phyloP scores from a whole-genome alignment of 30 jellyfish, hydroid and myxozoan species.

The Turritopsis dohrnii region DNA sequence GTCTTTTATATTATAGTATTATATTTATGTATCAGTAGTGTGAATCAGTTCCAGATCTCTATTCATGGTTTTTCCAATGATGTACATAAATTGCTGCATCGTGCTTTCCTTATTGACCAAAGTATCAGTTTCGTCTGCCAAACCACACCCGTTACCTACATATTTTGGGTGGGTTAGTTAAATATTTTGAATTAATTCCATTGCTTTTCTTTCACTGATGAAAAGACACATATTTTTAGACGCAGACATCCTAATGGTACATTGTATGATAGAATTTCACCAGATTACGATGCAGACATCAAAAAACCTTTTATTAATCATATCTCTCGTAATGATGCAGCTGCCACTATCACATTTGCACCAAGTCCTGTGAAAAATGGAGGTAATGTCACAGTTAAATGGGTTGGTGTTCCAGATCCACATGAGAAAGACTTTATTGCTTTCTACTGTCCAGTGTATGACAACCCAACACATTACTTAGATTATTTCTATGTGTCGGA shows the following conservation, averaged over 20 bases:
- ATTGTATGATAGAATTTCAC: constrained; percentile 42
- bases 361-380: constrained; percentile 79
- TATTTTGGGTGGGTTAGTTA: not conserved
- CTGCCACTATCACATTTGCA: constrained; percentile 54
- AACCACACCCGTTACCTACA: not conserved
- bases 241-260: constrained; percentile 32
- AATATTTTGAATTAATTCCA: not conserved
- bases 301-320: constrained; percentile 37
- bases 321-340: constrained; percentile 32
- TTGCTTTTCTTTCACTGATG: not conserved
- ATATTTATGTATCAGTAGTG: no score
- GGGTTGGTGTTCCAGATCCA: constrained; percentile 68
- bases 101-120: not conserved
- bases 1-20: not conserved
- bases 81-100: not conserved
- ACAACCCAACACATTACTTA: constrained; percentile 39
- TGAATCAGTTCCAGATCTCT: not conserved
- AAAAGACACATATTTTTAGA: constrained; percentile 13
- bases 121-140: not conserved
- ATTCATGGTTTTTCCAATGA: not conserved
- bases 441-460: constrained; percentile 64
- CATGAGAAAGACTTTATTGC: constrained; percentile 83
- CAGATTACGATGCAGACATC: constrained; percentile 56
- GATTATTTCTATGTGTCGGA: constrained; percentile 71
- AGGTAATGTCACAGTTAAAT: constrained; percentile 59